Evolutionary conservation across 1,140 invertebrate species (phyloP), one percentile per base, ranked within the genome.

Genomic region (Eumeta japonica): DNA sequence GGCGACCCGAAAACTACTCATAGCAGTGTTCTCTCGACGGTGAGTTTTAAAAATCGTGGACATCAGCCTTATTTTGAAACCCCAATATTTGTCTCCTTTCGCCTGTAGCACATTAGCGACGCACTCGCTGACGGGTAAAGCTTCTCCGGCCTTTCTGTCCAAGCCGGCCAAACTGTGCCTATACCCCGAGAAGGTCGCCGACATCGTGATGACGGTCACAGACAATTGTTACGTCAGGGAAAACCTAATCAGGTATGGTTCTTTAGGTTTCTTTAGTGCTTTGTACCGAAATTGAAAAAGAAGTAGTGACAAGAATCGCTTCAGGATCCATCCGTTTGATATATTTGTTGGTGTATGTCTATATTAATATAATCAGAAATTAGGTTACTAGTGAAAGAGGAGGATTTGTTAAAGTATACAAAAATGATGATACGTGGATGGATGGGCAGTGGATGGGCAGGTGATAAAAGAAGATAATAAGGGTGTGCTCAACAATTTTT

Each of bases 161-260:
- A 74, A 65, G 31, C 64, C 70, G 0, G 54, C 70, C 0, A 76
- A 76, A 46, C 65, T 72, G 62, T 64, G 60, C 19, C 52, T 76
- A 9, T 70, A 76, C 42, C 56, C 60, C 12, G 71, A 62, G 45
- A 74, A 61, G 41, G 62, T 74, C 13, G 46, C 59, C 0, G 73
- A 76, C 35, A 61, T 76, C 16, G 59, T 76, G 9, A 58, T 70
- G 10, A 71, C 70, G 45, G 55, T 76, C 2, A 61, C 59, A 12
- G 55, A 60, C 2, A 59, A 53, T 36, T 76, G 68, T 35, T 52
- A 61, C n/a, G 71, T 75, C 0, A 62, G 55, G 37, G 67, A 70
- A 38, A 74, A 61, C 43, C 48, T 66, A 41, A 61, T 76, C 3
- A 63, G 73, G 73, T 76, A 55, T 38, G 40, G n/a, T n/a, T n/a